Base-by-base conservation (phyloP, 2,113 vertebrate species). In the Puffinus mauretanicus region DNA sequence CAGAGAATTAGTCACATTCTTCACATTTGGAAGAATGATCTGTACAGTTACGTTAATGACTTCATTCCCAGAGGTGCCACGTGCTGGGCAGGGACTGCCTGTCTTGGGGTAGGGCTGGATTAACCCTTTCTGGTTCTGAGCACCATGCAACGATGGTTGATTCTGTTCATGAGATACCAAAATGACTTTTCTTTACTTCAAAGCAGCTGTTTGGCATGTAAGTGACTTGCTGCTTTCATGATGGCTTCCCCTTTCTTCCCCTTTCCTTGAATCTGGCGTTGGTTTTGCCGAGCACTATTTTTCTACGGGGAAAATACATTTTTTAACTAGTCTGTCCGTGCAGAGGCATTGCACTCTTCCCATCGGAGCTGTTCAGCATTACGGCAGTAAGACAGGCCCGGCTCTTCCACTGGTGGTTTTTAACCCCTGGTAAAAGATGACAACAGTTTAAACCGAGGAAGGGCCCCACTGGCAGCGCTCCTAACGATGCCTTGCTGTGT, bases 1-100 rank as follows among this genome's bases (percentile, higher is more conserved):
- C 1, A 7, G 89, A 94, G 94, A 95, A 97, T 95, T 96, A 95
- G 89, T 93, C 93, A 96, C 87, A 94, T 96, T 97, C 80, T 94
- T 97, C 95, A 94, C 92, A 81, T 96, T 95, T 61, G 64, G 91
- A 95, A 90, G 94, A 94, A 90, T 89, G 91, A 95, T 93, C 94
- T 93, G 71, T 82, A 34, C 82, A 36, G 84, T 93, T 91, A 62
- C 44, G 3, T 71, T 94, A 95, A 96, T 95, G 96, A 94, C 93
- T 94, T 96, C 89, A 91, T 96, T 97, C 93, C 89, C 1, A 1
- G 91, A 92, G 91, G 86, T 82, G 76, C 78, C 93, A 76, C 2
- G 11, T 5, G 22, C 47, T 8, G 66, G 84, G 82, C 62, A 65
- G 73, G 82, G 44, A 1, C 44, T 47, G 88, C 58, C 26, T 34